Conservation (phyloP, 2,888 invertebrate species). For the Unio pictorum region DNA sequence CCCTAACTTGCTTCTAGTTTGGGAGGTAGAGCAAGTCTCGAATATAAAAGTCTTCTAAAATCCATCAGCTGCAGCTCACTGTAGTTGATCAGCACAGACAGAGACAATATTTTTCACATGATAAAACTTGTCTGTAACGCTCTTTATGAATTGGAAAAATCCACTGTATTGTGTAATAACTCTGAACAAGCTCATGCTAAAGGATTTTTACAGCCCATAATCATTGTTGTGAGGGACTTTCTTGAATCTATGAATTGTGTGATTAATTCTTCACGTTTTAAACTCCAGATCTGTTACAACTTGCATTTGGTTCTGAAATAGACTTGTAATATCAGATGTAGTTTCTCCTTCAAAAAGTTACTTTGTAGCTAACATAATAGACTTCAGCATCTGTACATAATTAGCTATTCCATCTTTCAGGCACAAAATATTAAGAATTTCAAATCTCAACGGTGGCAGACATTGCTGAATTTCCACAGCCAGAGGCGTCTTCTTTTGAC, state of each 20-base stretch:
- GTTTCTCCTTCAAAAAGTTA: too few species aligned
- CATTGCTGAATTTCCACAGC: slow-evolving; percentile 94
- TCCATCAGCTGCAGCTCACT: slow-evolving; percentile 11
- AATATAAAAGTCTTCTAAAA: slow-evolving; percentile 1
- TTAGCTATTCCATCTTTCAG: slow-evolving; percentile 71
- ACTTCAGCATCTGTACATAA: neutral
- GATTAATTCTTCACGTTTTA: too few species aligned
- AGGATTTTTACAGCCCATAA: too few species aligned
- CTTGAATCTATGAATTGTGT: too few species aligned
- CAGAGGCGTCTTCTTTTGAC: slow-evolving; percentile 86
- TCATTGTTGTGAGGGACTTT: too few species aligned
- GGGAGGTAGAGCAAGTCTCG: slow-evolving; percentile 6
- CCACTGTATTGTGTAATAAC: too few species aligned
- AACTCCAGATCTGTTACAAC: too few species aligned
- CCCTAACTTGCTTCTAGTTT: neutral
- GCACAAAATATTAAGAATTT: slow-evolving; percentile 99
- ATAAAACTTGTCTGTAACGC: neutral
- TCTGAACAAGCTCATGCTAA: too few species aligned
- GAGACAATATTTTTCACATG: neutral
- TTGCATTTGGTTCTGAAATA: too few species aligned
- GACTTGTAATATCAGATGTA: too few species aligned
- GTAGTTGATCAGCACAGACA: slow-evolving; percentile 7
- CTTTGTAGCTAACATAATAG: too few species aligned
- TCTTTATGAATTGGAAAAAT: neutral
- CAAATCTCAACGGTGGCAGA: slow-evolving; percentile 98